A percentile compares a stretch with the other conserved stretches of the same genome.
These are phyloP conservation scores for Camponotus fellah DNA, from an alignment of 2,888 invertebrate species.

Conservation along the genomic window DNA sequence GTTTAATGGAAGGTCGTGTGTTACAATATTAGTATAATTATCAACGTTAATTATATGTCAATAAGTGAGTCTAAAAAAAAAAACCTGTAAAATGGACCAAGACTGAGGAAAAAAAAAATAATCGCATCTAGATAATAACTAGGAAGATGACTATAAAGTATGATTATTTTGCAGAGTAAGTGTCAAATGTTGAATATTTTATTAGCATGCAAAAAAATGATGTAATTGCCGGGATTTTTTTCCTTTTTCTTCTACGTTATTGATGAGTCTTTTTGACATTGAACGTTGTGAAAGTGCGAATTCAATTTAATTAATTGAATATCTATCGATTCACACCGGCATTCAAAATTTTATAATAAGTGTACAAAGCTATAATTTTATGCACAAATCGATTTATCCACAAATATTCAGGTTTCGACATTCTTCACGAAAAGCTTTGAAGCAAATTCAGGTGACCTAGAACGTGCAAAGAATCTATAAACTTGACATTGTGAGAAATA, in stretches of 20 bases:
- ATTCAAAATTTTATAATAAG: not conserved
- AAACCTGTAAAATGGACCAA: slow-evolving; percentile 8
- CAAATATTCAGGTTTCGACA: not conserved
- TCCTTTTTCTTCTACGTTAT: not conserved
- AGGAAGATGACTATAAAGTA: slow-evolving; percentile 28
- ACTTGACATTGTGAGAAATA: slow-evolving; percentile 63
- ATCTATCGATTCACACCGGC: not conserved
- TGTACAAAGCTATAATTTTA: not conserved
- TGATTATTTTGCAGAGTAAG: slow-evolving; percentile 15
- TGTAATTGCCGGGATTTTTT: slow-evolving; percentile 48
- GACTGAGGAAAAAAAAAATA: not conserved
- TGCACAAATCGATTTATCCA: not conserved
- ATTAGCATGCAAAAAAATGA: slow-evolving; percentile 41
- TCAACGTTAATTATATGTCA: not conserved
- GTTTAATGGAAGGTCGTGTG: not conserved
- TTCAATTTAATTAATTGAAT: slow-evolving; percentile 23
- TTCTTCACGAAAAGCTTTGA: slow-evolving; percentile 27
- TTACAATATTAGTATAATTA: not conserved
- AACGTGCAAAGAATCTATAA: slow-evolving; percentile 63
- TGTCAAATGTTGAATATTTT: slow-evolving; percentile 34
- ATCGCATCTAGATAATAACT: not conserved
- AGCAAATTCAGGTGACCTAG: slow-evolving; percentile 68
- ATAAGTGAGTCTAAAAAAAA: not conserved
- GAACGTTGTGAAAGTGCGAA: not conserved
- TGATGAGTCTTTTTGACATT: not conserved